Conservation (phyloP, 1,140 invertebrate genomes). For the Euura lappo region DNA sequence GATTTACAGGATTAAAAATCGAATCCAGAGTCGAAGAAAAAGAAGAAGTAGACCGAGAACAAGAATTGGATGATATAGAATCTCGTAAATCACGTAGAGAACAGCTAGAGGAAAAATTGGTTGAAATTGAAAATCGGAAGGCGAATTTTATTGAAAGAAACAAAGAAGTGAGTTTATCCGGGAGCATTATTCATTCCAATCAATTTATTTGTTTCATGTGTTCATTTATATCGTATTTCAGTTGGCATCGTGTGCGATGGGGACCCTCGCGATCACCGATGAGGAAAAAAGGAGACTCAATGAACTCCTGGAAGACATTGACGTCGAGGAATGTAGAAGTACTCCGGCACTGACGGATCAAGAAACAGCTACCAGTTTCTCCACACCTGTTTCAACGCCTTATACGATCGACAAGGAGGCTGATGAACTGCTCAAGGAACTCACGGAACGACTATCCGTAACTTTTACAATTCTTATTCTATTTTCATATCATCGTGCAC, state of each 20-base stretch:
- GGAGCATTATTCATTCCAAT: not conserved
- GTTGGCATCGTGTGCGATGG: constrained; percentile 5
- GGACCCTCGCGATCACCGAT: not conserved
- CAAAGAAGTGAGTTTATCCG: not conserved
- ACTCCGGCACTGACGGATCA: not conserved
- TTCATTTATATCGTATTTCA: not conserved
- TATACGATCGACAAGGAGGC: not conserved
- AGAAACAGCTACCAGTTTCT: not conserved
- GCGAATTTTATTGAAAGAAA: constrained; percentile 8
- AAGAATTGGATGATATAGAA: not conserved
- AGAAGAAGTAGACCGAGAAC: too few relatives aligned
- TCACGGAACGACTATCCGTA: not conserved
- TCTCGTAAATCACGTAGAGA: not conserved
- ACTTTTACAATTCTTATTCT: not conserved
- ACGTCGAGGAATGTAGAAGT: not conserved
- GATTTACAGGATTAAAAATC: too few relatives aligned
- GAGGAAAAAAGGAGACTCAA: constrained; percentile 8
- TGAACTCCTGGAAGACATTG: not conserved
- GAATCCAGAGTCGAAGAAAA: too few relatives aligned
- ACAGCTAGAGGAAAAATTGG: not conserved
- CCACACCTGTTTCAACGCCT: not conserved
- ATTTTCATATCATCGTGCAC: too few relatives aligned
- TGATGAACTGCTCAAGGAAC: not conserved
- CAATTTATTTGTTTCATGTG: not conserved
- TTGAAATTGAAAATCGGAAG: not conserved